Evolutionary conservation across 92 coral and sea anemone genomes (phyloP), one percentile per base, ranked within the genome.

Genomic region (Parazoanthus swiftii): DNA sequence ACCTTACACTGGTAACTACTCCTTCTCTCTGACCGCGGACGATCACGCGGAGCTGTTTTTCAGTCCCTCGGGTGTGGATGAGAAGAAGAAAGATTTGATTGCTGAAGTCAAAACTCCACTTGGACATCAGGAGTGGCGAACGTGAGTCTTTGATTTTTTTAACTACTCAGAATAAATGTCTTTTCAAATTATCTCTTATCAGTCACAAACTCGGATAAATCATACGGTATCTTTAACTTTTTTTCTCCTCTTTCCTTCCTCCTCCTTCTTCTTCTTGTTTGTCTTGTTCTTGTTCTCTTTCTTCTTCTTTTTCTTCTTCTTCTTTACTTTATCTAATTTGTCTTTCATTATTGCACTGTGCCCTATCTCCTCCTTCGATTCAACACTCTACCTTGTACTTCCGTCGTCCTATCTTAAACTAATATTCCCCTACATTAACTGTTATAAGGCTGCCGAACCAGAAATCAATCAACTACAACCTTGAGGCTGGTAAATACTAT

Each of bases 31-130:
- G 88, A 88, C 92, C 50, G 98, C 93, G 20, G 95, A 93, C 70
- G 95, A 95, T 85, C 94, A 95, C 84, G 98, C 98, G 6, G 98
- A 95, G 92, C 54, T 95, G 82, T 95, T 93, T 89, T 91, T 95
- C 42, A 95, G 98, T 71, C 95, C 92, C 4, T 88, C 89, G 23
- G 92, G 92, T 20, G 86, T 73, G 2, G 89, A 29, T 29, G 33
- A 91, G 26, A 86, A 85, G 48, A 91, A 86, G 88, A 95, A 95
- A 81, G 92, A 95, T 74, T 67, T 93, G 80, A 87, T 95, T 82
- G 98, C 95, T 10, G 94, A 88, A 5, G 98, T 94, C 26, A 90
- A 88, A 42, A 85, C 86, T 46, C 86, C 86, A 44, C 56, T 88
- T 59, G 88, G 79, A 18, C 89, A 85, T 76, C 81, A 89, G 44